A percentile compares a stretch with the other conserved stretches of the same genome.
Conservation (phyloP, 2,888 invertebrate genomes). For the Mylabris sibirica region DNA sequence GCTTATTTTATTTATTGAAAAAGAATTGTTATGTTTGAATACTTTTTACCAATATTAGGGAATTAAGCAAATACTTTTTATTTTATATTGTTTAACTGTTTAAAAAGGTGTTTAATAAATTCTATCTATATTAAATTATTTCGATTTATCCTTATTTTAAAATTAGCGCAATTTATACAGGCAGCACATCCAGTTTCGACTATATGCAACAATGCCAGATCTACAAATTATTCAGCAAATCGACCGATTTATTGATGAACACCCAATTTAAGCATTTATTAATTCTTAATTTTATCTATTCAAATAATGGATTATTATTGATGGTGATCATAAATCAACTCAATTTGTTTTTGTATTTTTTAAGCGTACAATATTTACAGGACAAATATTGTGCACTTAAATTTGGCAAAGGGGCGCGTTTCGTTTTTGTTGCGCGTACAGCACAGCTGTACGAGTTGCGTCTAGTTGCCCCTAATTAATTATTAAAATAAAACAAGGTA, state of each 20-base stretch:
- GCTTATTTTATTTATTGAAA: background rate
- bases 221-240: background rate
- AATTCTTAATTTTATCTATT: too few relatives aligned
- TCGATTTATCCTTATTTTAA: slow-evolving; percentile 13
- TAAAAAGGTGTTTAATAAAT: background rate
- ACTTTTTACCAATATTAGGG: background rate
- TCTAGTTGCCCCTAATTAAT: slow-evolving; percentile 40
- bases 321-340: too few relatives aligned
- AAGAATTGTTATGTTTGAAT: slow-evolving; percentile 5
- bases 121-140: background rate
- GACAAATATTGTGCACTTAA: too few relatives aligned
- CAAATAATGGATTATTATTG: too few relatives aligned
- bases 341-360: too few relatives aligned
- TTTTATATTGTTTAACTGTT: background rate
- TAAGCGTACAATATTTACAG: too few relatives aligned
- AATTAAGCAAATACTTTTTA: background rate
- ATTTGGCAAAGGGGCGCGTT: background rate
- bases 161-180: slow-evolving; percentile 18
- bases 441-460: slow-evolving; percentile 45
- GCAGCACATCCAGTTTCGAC: background rate
- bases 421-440: slow-evolving; percentile 23
- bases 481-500: slow-evolving; percentile 31
- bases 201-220: background rate
- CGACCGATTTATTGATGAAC: background rate
- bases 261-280: too few relatives aligned